These are phyloP conservation scores for Acanthosepion esculentum DNA, from an alignment of 2,888 invertebrate species.

Conservation along the genomic window DNA sequence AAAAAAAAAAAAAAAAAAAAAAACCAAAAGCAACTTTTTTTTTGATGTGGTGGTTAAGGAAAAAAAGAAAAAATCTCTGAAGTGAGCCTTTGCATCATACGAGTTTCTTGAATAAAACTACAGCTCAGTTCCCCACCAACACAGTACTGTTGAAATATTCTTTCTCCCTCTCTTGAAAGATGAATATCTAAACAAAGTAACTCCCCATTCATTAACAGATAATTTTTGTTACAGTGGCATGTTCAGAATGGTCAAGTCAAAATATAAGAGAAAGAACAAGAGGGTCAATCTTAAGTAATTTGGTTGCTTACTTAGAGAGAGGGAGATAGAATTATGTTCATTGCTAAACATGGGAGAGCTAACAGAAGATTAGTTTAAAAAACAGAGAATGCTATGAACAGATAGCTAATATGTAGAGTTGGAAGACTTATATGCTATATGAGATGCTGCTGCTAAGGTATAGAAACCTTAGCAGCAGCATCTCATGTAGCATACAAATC, in stretches of 20 bases:
- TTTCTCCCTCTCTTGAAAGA: too few relatives aligned
- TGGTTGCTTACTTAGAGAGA: background rate
- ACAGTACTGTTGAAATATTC: too few relatives aligned
- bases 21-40: background rate
- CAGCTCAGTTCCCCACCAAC: too few relatives aligned
- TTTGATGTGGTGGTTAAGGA: background rate
- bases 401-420: background rate
- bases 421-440: too few relatives aligned
- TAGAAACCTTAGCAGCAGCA: background rate
- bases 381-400: background rate
- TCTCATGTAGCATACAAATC: background rate
- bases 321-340: background rate
- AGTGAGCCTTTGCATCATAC: too few relatives aligned
- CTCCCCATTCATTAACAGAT: background rate
- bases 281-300: too few relatives aligned
- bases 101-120: too few relatives aligned
- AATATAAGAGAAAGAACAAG: too few relatives aligned
- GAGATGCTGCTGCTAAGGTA: too few relatives aligned
- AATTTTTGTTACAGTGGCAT: constrained; percentile 41
- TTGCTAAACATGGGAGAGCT: too few relatives aligned
- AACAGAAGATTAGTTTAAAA: background rate
- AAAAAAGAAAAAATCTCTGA: background rate
- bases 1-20: background rate
- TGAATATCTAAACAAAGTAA: too few relatives aligned
- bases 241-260: background rate